Evolutionary conservation across 2,113 vertebrate species (phyloP).

Genomic region (Apaloderma vittatum): DNA sequence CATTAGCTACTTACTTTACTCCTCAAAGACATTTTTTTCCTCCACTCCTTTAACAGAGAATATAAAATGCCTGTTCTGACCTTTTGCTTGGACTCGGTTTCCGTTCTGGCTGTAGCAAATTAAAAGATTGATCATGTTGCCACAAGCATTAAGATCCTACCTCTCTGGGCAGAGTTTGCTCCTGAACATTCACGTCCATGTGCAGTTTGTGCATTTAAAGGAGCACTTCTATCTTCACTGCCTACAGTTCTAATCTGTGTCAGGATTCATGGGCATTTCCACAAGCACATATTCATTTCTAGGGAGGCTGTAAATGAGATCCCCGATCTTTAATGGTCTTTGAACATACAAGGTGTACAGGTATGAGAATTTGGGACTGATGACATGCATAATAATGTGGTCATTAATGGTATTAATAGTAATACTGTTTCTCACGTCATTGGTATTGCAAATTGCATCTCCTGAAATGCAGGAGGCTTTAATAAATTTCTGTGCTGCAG

Average conservation of each 20-base stretch:
- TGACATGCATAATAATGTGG: neutral
- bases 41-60: slow-evolving; percentile 57
- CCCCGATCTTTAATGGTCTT: neutral
- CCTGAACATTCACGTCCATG: neutral
- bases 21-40: slow-evolving; percentile 75
- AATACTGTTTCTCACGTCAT: neutral
- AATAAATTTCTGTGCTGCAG: neutral
- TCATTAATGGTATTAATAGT: neutral
- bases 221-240: neutral
- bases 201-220: neutral
- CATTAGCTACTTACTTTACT: slow-evolving; percentile 76
- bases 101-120: slow-evolving; percentile 71
- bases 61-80: slow-evolving; percentile 75
- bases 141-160: neutral
- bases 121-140: slow-evolving; percentile 52
- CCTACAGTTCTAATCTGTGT: neutral
- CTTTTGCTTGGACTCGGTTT: slow-evolving; percentile 73
- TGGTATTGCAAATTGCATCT: neutral
- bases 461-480: neutral
- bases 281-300: neutral
- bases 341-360: neutral
- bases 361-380: neutral
- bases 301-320: neutral
- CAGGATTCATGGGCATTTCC: neutral
- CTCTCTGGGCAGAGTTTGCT: neutral